Percentiles rank a stretch among this genome's conserved stretches.
Evolutionary conservation across 2,888 invertebrate genomes (phyloP).

Genomic region (Drosophila koepferae): DNA sequence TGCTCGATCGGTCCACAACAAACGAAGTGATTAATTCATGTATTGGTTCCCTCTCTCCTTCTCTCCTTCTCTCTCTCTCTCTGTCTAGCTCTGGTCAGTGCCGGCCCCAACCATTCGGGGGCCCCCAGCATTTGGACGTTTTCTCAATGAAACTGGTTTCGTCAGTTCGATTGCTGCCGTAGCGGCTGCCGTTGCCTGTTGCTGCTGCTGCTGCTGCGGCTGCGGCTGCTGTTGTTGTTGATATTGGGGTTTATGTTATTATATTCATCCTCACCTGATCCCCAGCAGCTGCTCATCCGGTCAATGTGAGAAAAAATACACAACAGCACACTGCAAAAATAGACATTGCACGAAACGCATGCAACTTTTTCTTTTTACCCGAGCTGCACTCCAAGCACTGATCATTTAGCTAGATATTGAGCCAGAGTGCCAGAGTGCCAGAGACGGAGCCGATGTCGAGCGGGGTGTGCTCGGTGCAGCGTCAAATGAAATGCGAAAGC

Average conservation of each 20-base stretch:
- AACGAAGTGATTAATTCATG: conserved; percentile 81
- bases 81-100: conserved; percentile 11
- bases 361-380: conserved; percentile 74
- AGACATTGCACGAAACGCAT: conserved; percentile 68
- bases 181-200: conserved; percentile 45
- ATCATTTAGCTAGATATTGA: conserved; percentile 74
- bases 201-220: conserved; percentile 50
- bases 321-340: conserved; percentile 53
- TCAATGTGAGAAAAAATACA: conserved; percentile 73
- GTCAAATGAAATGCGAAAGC: conserved; percentile 77
- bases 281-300: conserved; percentile 83
- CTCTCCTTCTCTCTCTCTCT: neutral
- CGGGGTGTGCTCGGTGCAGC: conserved; percentile 35
- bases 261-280: conserved; percentile 84
- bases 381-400: conserved; percentile 54
- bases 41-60: conserved; percentile 35
- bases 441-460: conserved; percentile 16
- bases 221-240: conserved; percentile 61
- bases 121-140: conserved; percentile 74
- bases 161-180: conserved; percentile 64
- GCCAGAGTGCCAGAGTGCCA: conserved; percentile 24
- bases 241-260: conserved; percentile 81
- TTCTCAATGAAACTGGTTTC: conserved; percentile 84
- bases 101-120: conserved; percentile 30
- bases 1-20: conserved; percentile 71